Percentiles rank a stretch among this genome's conserved stretches.
Evolutionary conservation across 2,888 invertebrate species (phyloP).

Genomic region (Cyclophora albipunctata): DNA sequence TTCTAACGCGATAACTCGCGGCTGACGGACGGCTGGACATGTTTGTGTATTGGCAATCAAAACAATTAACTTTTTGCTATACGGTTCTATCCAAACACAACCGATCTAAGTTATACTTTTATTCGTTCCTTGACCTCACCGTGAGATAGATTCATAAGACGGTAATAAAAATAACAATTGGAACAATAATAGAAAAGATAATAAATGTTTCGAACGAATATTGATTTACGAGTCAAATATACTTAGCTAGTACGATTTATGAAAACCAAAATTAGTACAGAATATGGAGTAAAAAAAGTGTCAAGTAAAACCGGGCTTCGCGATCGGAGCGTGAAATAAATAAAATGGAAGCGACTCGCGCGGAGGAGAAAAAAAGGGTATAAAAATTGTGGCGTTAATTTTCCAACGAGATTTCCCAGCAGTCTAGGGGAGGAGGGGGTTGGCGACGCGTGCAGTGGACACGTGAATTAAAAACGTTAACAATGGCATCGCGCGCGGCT

Average conservation of each 20-base stretch:
- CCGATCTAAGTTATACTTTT: conserved; percentile 34
- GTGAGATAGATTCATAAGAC: conserved; percentile 16
- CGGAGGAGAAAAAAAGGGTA: conserved; percentile 54
- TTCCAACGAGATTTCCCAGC: conserved; percentile 72
- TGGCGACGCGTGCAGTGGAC: conserved; percentile 66
- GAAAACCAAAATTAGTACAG: no score
- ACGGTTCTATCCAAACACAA: conserved; percentile 54
- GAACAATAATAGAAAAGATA: background rate
- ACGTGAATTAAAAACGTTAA: conserved; percentile 74
- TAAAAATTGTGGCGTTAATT: conserved; percentile 70
- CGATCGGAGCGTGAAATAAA: conserved; percentile 69
- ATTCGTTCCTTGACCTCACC: conserved; percentile 32
- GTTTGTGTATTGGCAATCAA: conserved; percentile 70
- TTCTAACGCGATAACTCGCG: conserved; percentile 69
- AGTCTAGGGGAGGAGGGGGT: conserved; percentile 45
- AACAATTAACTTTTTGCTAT: conserved; percentile 72
- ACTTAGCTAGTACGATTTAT: no score
- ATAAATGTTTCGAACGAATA: no score
- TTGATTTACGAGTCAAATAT: no score
- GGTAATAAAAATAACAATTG: background rate
- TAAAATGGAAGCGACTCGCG: conserved; percentile 62
- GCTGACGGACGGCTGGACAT: conserved; percentile 58
- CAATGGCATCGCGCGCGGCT: conserved; percentile 60
- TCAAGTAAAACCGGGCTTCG: conserved; percentile 54
- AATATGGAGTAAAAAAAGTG: conserved; percentile 21